These are phyloP conservation scores for Cantharis nigra DNA, from an alignment of 2,888 invertebrate genomes.

Conservation along the genomic window DNA sequence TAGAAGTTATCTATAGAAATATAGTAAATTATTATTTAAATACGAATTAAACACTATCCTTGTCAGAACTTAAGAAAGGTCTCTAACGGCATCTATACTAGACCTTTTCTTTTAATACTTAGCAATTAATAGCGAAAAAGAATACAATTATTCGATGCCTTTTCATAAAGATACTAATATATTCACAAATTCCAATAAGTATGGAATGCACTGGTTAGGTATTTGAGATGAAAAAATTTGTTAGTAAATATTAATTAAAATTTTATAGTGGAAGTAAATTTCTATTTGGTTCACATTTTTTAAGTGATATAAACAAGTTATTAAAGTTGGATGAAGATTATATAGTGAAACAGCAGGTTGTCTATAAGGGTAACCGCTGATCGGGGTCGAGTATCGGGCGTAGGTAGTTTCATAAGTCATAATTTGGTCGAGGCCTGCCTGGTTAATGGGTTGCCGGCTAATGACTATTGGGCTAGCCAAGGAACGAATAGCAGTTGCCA, in stretches of 20 bases:
- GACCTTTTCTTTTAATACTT: background rate
- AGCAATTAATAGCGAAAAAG: background rate
- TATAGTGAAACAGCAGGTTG: conserved; percentile 24
- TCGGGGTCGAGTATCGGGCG: conserved; percentile 24
- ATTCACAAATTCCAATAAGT: too few relatives aligned
- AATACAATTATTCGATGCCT: too few relatives aligned
- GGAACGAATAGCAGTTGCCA: conserved; percentile 48
- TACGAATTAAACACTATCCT: background rate
- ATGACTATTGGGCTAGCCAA: conserved; percentile 50
- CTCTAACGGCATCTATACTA: background rate
- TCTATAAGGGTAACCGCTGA: conserved; percentile 26
- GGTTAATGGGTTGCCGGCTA: conserved; percentile 45
- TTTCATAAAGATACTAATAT: too few relatives aligned
- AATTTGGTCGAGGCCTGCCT: conserved; percentile 30
- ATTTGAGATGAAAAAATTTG: background rate
- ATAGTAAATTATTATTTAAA: background rate
- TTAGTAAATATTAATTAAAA: background rate
- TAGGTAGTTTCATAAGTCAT: conserved; percentile 31
- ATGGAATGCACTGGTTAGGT: background rate
- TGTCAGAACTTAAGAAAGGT: background rate
- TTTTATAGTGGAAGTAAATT: background rate
- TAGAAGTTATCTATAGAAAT: background rate
- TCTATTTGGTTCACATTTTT: conserved; percentile 5
- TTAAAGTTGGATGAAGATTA: conserved; percentile 16
- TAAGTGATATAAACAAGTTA: conserved; percentile 22